Conservation (phyloP, 2,888 invertebrate genomes). For the Meta bourneti region DNA sequence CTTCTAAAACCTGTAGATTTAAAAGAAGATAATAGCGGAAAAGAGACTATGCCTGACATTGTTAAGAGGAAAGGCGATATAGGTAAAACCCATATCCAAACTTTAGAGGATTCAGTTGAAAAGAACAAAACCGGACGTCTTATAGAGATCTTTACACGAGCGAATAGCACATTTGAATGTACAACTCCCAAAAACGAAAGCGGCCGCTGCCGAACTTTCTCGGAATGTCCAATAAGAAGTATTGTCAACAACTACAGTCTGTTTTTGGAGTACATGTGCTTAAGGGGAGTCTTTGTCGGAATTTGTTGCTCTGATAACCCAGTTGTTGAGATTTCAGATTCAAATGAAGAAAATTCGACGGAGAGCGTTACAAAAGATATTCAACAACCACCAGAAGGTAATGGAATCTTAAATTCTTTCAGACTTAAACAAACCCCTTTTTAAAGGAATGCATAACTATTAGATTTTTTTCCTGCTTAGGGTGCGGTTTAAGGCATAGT, state of each 20-base stretch:
- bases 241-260: slow-evolving; percentile 84
- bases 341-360: slow-evolving; percentile 20
- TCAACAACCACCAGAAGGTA: slow-evolving; percentile 68
- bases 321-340: slow-evolving; percentile 55
- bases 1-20: no score
- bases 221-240: slow-evolving; percentile 85
- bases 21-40: no score
- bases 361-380: neutral
- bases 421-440: neutral
- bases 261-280: slow-evolving; percentile 87
- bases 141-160: slow-evolving; percentile 39
- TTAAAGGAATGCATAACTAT: slow-evolving; percentile 9
- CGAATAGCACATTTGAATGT: slow-evolving; percentile 28
- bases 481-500: slow-evolving; percentile 58
- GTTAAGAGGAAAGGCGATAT: no score
- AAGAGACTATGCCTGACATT: no score
- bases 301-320: slow-evolving; percentile 86
- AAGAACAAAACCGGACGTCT: slow-evolving; percentile 34
- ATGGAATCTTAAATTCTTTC: neutral
- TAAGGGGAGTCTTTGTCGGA: slow-evolving; percentile 87
- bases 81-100: neutral
- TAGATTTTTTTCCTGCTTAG: slow-evolving; percentile 34
- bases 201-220: slow-evolving; percentile 81
- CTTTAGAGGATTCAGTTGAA: neutral
- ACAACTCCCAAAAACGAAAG: slow-evolving; percentile 70